phyloP scores from a whole-genome alignment of 2,888 invertebrate species.

The Thumatha senex region DNA sequence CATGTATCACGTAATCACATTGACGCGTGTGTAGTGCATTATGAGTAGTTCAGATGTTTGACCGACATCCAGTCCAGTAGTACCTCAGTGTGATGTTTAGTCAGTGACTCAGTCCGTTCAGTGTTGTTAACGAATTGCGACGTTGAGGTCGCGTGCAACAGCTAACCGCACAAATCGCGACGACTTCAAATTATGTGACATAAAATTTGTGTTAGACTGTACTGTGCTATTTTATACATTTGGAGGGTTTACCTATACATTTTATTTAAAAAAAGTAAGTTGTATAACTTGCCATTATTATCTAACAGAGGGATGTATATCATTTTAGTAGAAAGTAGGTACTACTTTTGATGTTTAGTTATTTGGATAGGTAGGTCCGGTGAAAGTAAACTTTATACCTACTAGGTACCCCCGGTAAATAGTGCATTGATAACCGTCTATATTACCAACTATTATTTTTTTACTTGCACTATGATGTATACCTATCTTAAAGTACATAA shows the following conservation, averaged over 20 bases:
- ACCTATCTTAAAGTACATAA: too few species aligned
- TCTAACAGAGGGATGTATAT: too few species aligned
- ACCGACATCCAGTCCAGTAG: conserved; percentile 6
- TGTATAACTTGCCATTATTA: too few species aligned
- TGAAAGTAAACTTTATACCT: too few species aligned
- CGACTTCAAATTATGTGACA: conserved; percentile 11
- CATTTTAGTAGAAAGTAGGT: too few species aligned
- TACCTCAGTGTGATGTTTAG: neutral
- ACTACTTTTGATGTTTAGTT: too few species aligned
- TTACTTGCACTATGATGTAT: too few species aligned
- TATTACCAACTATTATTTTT: too few species aligned
- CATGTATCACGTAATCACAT: conserved; percentile 12
- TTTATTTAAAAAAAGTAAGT: neutral
- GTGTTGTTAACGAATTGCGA: conserved; percentile 29
- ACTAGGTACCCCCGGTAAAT: too few species aligned
- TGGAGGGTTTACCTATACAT: neutral
- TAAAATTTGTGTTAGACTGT: conserved; percentile 1
- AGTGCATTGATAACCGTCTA: too few species aligned
- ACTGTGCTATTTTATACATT: neutral
- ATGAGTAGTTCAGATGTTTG: conserved; percentile 5
- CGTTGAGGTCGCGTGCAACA: conserved; percentile 26
- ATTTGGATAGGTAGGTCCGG: too few species aligned
- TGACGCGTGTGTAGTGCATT: conserved; percentile 10
- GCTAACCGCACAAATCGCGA: conserved; percentile 14
- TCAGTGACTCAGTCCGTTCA: conserved; percentile 8